Evolutionary conservation across 2,888 invertebrate genomes (phyloP), one percentile per base, ranked within the genome.

Genomic region (Thalpophila matura): DNA sequence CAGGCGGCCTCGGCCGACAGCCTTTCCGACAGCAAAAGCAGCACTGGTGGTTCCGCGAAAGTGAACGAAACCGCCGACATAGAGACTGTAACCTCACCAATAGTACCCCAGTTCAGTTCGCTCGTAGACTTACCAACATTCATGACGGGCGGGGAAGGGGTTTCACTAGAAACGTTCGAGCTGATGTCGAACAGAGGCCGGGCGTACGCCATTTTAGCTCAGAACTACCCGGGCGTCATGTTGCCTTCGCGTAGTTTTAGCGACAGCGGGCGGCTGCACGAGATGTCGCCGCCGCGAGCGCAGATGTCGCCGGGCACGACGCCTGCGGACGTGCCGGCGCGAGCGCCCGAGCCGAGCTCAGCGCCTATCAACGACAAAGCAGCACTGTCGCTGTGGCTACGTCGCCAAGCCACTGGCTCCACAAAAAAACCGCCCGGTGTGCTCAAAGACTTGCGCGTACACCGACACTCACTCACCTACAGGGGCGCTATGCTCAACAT

Each of bases 401-500:
- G 94, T 72, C 93, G 95, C 14, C 95, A 95, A 54, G 94, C 93
- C 81, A 91, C 58, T 75, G 95, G 65, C 79, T 91, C 80, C 38
- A 88, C 95, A 63, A 90, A 95, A 88, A 91, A 95, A 58, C 96
- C 96, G 1, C 96, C 97, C 1, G 97, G 97, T 0, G 97, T 97
- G 89, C 93, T 97, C 53, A 97, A 97, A 84, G 97, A 98, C 86
- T 88, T 98, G 71, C 91, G 97, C 59, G 95, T 98, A 70, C 97
- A 98, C 82, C 93, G 98, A 54, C 96, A 97, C 82, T 97, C 97
- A 42, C 93, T 98, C 54, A 98, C 98, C 2, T 98, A 98, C 84
- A 95, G 98, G 67, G 98, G 98, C 20, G 98, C 98, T 1, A 98
- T 98, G 97, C 91, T 98, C 59, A 98, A 98, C 87, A 97, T 98